These are phyloP conservation scores for Drosophila tropicalis DNA, from an alignment of 1,140 invertebrate species.

Conservation along the genomic window DNA sequence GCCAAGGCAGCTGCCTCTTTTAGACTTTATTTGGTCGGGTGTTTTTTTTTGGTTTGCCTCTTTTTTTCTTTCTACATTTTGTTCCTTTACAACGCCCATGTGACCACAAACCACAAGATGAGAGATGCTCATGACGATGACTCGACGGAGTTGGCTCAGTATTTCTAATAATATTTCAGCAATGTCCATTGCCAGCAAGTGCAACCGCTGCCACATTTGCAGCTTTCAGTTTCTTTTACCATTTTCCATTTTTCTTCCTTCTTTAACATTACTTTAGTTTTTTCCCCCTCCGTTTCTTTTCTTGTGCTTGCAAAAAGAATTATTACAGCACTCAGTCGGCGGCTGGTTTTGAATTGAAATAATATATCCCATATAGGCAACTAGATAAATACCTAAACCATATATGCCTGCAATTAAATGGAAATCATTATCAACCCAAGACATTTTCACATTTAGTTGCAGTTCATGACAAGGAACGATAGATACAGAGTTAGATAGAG, in stretches of 20 bases:
- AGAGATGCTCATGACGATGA: constrained; percentile 12
- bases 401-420: not conserved
- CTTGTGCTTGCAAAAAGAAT: constrained; percentile 42
- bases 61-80: constrained; percentile 40
- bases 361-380: constrained; percentile 31
- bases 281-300: constrained; percentile 27
- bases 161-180: constrained; percentile 79
- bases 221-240: constrained; percentile 55
- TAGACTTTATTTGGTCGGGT: constrained; percentile 60
- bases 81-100: constrained; percentile 59
- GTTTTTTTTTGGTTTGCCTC: no score
- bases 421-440: not conserved
- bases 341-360: constrained; percentile 12
- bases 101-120: constrained; percentile 42
- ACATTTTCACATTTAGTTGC: no score
- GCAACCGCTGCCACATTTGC: constrained; percentile 48
- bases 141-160: constrained; percentile 64
- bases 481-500: no score
- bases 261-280: constrained; percentile 20
- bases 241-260: constrained; percentile 26
- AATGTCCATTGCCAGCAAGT: constrained; percentile 62
- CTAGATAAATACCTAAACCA: constrained; percentile 44
- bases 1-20: constrained; percentile 30
- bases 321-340: constrained; percentile 70
- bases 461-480: no score